Evolutionary conservation across 2,113 vertebrate species (phyloP), one percentile per base, ranked within the genome.

Genomic region (Thermophis baileyi): DNA sequence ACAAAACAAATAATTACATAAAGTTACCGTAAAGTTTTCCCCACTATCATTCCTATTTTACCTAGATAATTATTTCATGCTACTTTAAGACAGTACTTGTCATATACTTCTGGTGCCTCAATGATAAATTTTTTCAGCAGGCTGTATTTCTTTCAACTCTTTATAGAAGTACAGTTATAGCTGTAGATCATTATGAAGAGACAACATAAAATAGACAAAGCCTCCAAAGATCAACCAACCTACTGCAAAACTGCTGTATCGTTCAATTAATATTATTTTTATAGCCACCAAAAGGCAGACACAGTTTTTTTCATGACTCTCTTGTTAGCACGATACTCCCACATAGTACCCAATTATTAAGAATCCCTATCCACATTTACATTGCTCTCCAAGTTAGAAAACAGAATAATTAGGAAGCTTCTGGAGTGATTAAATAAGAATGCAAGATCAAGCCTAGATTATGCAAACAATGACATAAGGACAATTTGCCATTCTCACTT

Each of bases 291-390:
- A 93, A 92, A 93, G 86, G 10, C 94, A 94, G 87, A 49, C 90
- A 94, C 90, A 93, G 95, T 90, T 53, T 95, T 91, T 93, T 93
- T 96, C 94, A 96, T 95, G 94, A 95, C 94, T 96, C 94, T 95
- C 91, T 97, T 94, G 95, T 96, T 96, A 97, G 94, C 91, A 94
- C 54, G 93, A 89, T 94, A 95, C 94, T 96, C 94, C 94, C 93
- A 96, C 95, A 92, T 94, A 95, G 89, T 91, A 91, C 92, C 50
- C 94, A 95, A 89, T 95, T 96, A 96, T 93, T 94, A 95, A 96
- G 87, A 95, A 95, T 63, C 91, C 93, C 91, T 91, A 89, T 94
- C 93, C 57, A 89, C 93, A 94, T 96, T 96, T 96, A 93, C 94
- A 93, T 97, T 94, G 90, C 94, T 96, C 51, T 96, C 95, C 94